A percentile compares a stretch with the other conserved stretches of the same genome.
These are phyloP conservation scores for Lasioglossum baleicum DNA, from an alignment of 1,140 invertebrate genomes.

Conservation along the genomic window DNA sequence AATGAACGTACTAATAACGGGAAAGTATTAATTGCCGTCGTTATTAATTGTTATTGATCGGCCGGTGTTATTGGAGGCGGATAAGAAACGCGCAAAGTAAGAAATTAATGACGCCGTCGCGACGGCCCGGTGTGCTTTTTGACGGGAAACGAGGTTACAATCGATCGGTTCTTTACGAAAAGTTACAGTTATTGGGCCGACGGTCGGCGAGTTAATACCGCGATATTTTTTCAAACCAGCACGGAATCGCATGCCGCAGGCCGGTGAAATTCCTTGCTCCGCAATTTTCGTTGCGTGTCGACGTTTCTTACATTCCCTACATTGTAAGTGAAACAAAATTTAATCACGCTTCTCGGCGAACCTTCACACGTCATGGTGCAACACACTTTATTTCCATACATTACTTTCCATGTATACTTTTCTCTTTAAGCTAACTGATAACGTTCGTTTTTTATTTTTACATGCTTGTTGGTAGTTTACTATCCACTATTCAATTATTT, in stretches of 20 bases:
- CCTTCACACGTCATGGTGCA: no score
- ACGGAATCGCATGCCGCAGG: constrained; percentile 10
- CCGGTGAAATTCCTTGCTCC: no score
- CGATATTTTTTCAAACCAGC: constrained; percentile 39
- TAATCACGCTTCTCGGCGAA: no score
- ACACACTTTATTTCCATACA: no score
- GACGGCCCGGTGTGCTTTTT: background rate
- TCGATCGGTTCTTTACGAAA: background rate
- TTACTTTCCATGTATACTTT: no score
- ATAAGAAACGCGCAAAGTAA: background rate
- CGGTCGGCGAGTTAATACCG: constrained; percentile 38
- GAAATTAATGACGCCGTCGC: background rate
- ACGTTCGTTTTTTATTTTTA: no score
- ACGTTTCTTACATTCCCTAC: no score
- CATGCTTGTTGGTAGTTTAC: no score
- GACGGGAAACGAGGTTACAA: constrained; percentile 19
- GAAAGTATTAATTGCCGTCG: background rate
- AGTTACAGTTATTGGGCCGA: constrained; percentile 38
- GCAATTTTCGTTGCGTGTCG: no score
- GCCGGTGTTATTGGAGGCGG: background rate
- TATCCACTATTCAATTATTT: no score
- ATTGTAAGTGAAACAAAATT: no score
- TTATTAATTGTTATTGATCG: constrained; percentile 3
- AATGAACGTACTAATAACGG: background rate
- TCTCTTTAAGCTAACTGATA: no score